Base-by-base conservation (phyloP, 2,113 vertebrate genomes). In the Coregonus clupeaformis region DNA sequence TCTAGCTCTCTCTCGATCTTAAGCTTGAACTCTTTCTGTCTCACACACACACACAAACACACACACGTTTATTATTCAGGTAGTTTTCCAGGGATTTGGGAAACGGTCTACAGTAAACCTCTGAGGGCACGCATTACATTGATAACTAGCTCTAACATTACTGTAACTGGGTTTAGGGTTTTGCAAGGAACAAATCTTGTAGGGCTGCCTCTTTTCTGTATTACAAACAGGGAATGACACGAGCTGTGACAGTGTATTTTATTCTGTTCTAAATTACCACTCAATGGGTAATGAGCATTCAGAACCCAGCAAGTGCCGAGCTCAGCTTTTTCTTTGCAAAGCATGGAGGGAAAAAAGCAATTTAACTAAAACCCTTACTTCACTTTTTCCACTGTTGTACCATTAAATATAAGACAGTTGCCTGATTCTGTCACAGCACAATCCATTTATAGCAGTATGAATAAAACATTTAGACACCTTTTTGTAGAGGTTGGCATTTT, bases 391-490 rank as follows among this genome's bases (percentile, higher is more conserved):
- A 71, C 75, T 69, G 36, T 11, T 42, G 75, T 75, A 36, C 45
- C 75, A 78, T 80, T 89, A 83, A 74, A 82, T 78, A 71, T 30
- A 71, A 85, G 79, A 85, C 79, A 73, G 81, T 86, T 89, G 76
- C 89, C 90, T 89, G 84, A 90, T 90, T 92, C 91, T 91, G 90
- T 92, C 90, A 90, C 72, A 42, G 81, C 62, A 55, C 71, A 77
- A 85, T 87, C 85, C 84, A 82, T 91, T 90, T 91, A 89, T 89
- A 92, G 88, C 81, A 7, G 57, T 32, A 89, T 91, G 91, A 92
- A 91, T 93, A 89, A 93, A 92, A 93, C 86, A 92, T 92, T 72
- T 77, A 29, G 80, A 66, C 77, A 87, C 84, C 84, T 80, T 86
- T 52, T 88, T 79, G 79, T 77, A 25, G 76, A 79, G 76, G 72